Evolutionary conservation across 2,113 vertebrate species (phyloP).

Genomic region (western clawed frog (Xenopus tropicalis)): DNA sequence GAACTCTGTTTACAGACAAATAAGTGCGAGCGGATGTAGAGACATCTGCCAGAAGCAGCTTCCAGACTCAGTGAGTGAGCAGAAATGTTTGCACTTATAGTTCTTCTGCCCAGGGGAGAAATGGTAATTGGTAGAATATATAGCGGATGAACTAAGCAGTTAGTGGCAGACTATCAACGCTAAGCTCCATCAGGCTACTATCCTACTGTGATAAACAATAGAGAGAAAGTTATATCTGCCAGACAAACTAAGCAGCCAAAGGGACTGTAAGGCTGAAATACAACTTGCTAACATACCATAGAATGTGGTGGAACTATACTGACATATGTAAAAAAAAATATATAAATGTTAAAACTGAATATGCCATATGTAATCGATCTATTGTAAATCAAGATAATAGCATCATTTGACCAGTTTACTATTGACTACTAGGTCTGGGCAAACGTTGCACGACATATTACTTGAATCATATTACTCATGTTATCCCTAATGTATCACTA

Average conservation of each 20-base stretch:
- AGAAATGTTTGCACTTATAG: constrained; percentile 8
- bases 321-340: too few relatives aligned
- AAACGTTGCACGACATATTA: too few relatives aligned
- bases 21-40: constrained; percentile 6
- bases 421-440: too few relatives aligned
- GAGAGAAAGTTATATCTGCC: neutral
- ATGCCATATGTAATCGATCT: too few relatives aligned
- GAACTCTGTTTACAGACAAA: constrained; percentile 26
- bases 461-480: too few relatives aligned
- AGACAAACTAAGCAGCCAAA: neutral
- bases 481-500: too few relatives aligned
- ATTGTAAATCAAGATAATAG: too few relatives aligned
- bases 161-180: constrained; percentile 1
- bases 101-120: constrained; percentile 21
- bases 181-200: constrained; percentile 5
- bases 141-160: neutral
- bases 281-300: too few relatives aligned
- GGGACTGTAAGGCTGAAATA: neutral
- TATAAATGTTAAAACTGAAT: too few relatives aligned
- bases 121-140: constrained; percentile 22
- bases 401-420: too few relatives aligned
- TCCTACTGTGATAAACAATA: neutral
- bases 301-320: too few relatives aligned
- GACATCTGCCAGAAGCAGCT: constrained; percentile 31
- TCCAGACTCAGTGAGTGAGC: constrained; percentile 12